Base-by-base conservation (phyloP, 1,140 invertebrate species). In the Drosophila lowei region DNA sequence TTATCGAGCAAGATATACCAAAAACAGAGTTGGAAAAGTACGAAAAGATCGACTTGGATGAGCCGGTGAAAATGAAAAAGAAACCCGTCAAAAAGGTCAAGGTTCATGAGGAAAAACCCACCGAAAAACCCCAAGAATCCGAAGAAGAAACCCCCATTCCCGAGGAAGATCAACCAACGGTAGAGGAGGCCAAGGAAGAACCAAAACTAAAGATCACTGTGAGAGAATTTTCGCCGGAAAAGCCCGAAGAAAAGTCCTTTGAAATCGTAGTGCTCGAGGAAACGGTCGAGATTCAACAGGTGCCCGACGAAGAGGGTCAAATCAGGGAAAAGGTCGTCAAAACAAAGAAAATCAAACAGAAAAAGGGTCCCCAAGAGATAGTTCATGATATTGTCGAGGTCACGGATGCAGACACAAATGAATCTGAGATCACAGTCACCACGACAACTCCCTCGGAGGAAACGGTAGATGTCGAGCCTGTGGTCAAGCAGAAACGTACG, bases 1-100 rank as follows among this genome's bases (percentile, higher is more conserved):
- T 91, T 0, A 90, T 90, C 53, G 88, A 91, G 48, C 72, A 80
- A 16, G 91, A 93, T 80, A 88, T 92, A 62, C 84, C 81, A 3
- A 91, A 90, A 67, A 89, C 92, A 2, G 89, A 92, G 62, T 66
- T 91, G 41, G 88, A 91, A 78, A 85, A 90, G 56, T 91, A 91
- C 52, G 91, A 92, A 80, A 91, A 91, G 68, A 75, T 90, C 11
- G 89, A 86, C 52, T 60, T 91, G 18, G 79, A 90, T 44, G 71
- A 85, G 58, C 72, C 86, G 47, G 43, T 90, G 0, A 90, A 89
- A 71, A 75, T 90, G 42, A 90, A 90, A 47, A 92, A 92, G 76
- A 91, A 89, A 34, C 91, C 90, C 6, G 55, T 52, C 0, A 79
- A 84, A 28, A 90, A 85, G 44, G 66, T 90, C 46, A 77, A 76